Conservation (phyloP, 1,140 invertebrate genomes). For the Spodoptera litura region DNA sequence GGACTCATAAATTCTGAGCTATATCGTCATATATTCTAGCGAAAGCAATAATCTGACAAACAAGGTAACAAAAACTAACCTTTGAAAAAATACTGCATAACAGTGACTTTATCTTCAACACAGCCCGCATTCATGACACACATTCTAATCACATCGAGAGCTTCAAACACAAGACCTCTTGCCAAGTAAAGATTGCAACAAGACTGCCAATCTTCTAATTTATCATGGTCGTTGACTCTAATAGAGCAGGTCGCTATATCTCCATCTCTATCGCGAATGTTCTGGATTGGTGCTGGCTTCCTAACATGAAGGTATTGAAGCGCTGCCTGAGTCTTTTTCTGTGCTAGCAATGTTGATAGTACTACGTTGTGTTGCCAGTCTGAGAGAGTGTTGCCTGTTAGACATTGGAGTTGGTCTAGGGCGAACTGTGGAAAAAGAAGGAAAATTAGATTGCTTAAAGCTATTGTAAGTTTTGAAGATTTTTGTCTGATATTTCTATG, state of each 20-base stretch:
- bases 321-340: conserved; percentile 76
- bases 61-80: conserved; percentile 55
- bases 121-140: conserved; percentile 65
- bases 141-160: conserved; percentile 77
- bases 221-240: conserved; percentile 66
- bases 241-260: conserved; percentile 24
- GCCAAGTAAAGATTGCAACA: conserved; percentile 80
- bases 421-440: conserved; percentile 76
- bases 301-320: conserved; percentile 70
- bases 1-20: too few relatives aligned
- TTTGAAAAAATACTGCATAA: conserved; percentile 79
- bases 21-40: too few relatives aligned
- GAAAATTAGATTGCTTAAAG: background rate
- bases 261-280: conserved; percentile 50
- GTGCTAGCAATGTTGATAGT: conserved; percentile 75
- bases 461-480: too few relatives aligned
- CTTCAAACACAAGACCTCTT: conserved; percentile 77
- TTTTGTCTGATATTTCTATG: too few relatives aligned
- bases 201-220: conserved; percentile 79
- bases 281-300: conserved; percentile 63
- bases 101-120: conserved; percentile 63
- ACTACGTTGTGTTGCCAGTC: conserved; percentile 86
- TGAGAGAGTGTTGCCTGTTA: conserved; percentile 75
- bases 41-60: too few relatives aligned
- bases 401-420: conserved; percentile 84